A percentile compares a stretch with the other conserved stretches of the same genome.
These are phyloP conservation scores for Trachelus iudaicus DNA, from an alignment of 2,888 invertebrate genomes.

Conservation along the genomic window DNA sequence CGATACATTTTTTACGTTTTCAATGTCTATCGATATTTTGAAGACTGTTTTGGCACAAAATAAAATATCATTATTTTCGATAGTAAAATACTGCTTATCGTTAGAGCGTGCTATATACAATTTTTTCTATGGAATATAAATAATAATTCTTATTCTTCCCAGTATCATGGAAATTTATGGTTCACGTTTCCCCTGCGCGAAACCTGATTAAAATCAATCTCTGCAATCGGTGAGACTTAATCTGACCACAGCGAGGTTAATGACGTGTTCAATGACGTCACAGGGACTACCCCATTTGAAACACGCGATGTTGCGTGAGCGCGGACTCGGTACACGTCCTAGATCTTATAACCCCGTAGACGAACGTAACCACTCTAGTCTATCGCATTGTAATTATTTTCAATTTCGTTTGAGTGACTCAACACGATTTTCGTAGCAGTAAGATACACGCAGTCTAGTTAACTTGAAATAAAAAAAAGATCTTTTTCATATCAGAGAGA, in stretches of 20 bases:
- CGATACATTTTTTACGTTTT: not conserved
- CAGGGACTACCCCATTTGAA: slow-evolving; percentile 21
- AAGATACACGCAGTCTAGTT: not conserved
- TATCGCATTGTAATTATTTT: not conserved
- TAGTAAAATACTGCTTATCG: no score
- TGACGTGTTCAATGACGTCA: slow-evolving; percentile 43
- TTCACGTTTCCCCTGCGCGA: not conserved
- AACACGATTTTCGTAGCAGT: not conserved
- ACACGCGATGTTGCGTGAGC: slow-evolving; percentile 52
- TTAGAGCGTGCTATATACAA: no score
- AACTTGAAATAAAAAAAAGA: not conserved
- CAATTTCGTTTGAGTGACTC: not conserved
- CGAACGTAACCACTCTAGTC: not conserved
- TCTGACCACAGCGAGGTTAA: slow-evolving; percentile 27
- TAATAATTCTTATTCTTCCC: not conserved
- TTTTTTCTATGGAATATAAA: not conserved
- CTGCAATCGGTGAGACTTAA: not conserved
- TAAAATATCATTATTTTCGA: no score
- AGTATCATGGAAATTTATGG: not conserved
- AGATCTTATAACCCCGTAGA: slow-evolving; percentile 26
- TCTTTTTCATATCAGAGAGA: slow-evolving; percentile 44
- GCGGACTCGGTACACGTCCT: slow-evolving; percentile 32
- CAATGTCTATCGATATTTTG: not conserved
- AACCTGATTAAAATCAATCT: not conserved
- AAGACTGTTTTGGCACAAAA: no score